Conservation (phyloP, 1,140 invertebrate genomes). For the Drosophila ohnishii region DNA sequence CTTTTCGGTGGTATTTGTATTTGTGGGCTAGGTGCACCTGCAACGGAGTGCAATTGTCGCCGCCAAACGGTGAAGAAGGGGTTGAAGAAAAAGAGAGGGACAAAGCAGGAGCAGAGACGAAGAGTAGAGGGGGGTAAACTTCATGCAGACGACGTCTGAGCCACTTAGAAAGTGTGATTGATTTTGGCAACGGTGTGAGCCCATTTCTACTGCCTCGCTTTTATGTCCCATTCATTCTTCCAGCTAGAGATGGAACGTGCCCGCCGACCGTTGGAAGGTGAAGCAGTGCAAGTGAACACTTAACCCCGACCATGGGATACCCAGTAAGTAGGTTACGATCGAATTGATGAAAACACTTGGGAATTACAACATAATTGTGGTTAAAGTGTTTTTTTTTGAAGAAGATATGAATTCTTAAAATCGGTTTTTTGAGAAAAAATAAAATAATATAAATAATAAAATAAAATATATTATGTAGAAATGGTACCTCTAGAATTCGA, state of each 20-base stretch:
- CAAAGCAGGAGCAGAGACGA: neutral
- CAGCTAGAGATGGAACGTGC: constrained; percentile 44
- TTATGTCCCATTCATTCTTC: constrained; percentile 62
- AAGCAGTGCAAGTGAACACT: neutral
- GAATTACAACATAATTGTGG: neutral
- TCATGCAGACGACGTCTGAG: constrained; percentile 37
- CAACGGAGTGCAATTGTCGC: constrained; percentile 49
- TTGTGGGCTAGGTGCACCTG: constrained; percentile 45
- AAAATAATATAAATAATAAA: neutral
- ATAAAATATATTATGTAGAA: neutral
- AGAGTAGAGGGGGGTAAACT: neutral
- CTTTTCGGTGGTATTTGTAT: constrained; percentile 30
- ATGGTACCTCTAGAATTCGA: neutral
- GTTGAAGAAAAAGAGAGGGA: neutral
- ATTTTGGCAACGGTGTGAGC: constrained; percentile 74
- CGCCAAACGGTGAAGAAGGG: constrained; percentile 25
- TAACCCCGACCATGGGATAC: constrained; percentile 2
- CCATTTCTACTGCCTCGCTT: constrained; percentile 58
- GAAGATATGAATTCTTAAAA: too few species aligned
- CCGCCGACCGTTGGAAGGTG: neutral
- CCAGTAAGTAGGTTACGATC: neutral
- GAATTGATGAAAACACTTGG: neutral
- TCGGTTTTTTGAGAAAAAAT: too few species aligned
- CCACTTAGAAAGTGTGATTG: constrained; percentile 82
- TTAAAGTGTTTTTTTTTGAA: neutral